These are phyloP conservation scores for Enteromius treurensis DNA, from an alignment of 2,797 vertebrate genomes.

Conservation along the genomic window DNA sequence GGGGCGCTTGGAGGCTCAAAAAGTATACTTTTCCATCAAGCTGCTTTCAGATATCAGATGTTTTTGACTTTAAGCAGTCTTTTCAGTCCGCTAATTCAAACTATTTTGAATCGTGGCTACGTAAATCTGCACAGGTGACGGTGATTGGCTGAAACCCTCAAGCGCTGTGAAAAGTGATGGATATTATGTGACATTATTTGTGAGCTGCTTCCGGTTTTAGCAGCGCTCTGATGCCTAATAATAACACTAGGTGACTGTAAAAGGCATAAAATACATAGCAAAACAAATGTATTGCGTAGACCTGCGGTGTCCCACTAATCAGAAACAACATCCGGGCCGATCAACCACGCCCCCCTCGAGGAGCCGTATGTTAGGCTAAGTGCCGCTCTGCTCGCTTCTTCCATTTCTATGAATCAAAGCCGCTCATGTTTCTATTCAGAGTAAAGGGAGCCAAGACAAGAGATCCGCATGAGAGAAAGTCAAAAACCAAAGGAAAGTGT, in stretches of 20 bases:
- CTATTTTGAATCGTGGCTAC: background rate
- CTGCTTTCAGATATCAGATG: too few species aligned
- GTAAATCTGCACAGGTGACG: background rate
- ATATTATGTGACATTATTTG: background rate
- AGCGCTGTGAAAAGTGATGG: background rate
- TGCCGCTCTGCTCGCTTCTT: slow-evolving; percentile 45
- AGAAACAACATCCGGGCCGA: background rate
- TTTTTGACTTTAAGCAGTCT: background rate
- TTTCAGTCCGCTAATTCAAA: background rate
- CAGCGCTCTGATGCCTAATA: background rate
- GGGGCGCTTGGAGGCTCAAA: slow-evolving; percentile 10
- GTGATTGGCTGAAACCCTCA: background rate
- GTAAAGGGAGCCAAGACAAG: slow-evolving; percentile 13
- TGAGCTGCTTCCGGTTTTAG: background rate
- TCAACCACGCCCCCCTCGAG: background rate
- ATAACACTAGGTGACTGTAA: too few species aligned
- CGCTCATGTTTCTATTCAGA: slow-evolving; percentile 49
- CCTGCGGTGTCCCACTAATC: background rate
- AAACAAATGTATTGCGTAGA: background rate
- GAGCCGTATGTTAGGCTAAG: fast-evolving
- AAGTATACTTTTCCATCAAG: background rate
- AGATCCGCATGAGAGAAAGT: slow-evolving; percentile 26
- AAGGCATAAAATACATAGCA: too few species aligned
- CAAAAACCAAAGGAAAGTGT: background rate
- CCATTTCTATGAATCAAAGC: slow-evolving; percentile 73